These are phyloP conservation scores for Acanthosepion pharaonis DNA, from an alignment of 2,888 invertebrate species.

Conservation along the genomic window DNA sequence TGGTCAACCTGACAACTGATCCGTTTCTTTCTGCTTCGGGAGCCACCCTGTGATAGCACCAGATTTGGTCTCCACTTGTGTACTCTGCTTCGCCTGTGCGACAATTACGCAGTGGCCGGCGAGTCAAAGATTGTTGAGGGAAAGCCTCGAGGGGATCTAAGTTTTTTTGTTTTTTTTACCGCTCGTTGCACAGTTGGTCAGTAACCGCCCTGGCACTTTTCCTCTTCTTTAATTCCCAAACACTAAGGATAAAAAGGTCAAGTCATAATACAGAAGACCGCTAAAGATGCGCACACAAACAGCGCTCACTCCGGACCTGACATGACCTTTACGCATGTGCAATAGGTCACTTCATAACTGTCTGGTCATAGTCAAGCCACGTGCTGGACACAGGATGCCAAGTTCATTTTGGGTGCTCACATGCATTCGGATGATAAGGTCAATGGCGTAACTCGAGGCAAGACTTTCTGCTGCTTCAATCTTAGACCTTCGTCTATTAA, in stretches of 20 bases:
- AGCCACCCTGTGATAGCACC: not conserved
- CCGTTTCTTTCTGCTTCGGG: not conserved
- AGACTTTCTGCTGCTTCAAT: not conserved
- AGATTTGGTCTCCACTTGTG: not conserved
- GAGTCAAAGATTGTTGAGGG: not conserved
- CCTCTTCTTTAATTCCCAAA: not conserved
- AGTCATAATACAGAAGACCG: not conserved
- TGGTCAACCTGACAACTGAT: not conserved
- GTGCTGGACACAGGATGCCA: conserved; percentile 11
- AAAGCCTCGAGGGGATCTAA: not conserved
- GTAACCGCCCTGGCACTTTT: not conserved
- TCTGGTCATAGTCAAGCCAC: not conserved
- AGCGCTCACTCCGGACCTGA: not conserved
- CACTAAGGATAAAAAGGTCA: not conserved
- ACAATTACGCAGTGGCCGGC: not conserved
- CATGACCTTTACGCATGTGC: not conserved
- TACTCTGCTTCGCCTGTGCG: not conserved
- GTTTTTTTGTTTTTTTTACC: not conserved
- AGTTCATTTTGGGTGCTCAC: not conserved
- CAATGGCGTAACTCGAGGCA: not conserved
- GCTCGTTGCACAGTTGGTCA: not conserved
- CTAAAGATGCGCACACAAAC: not conserved
- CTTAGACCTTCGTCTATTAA: not conserved
- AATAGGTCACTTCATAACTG: conserved; percentile 33
- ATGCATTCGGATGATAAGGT: not conserved